Conservation (phyloP, 2,113 vertebrate species). For the Clarias gariepinus region DNA sequence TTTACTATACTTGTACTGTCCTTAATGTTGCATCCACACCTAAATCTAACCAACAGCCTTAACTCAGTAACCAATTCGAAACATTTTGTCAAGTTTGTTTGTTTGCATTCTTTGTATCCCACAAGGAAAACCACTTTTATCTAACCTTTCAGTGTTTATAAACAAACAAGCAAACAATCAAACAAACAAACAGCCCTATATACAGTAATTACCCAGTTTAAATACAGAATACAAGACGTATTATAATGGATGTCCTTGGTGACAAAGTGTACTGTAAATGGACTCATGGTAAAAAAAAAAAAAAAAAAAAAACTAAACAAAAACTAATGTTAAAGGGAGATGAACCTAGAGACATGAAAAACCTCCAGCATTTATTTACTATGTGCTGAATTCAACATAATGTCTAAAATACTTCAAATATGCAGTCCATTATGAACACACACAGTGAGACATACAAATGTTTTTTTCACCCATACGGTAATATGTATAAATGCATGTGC, state of each 20-base stretch:
- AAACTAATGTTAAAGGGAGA: neutral
- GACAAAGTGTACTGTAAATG: neutral
- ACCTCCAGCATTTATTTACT: slow-evolving; percentile 8
- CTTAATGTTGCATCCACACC: neutral
- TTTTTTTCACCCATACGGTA: neutral
- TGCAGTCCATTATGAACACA: neutral
- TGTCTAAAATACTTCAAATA: neutral
- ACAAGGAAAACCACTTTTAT: too few relatives aligned
- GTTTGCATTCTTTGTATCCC: neutral
- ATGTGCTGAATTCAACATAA: neutral
- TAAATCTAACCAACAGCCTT: neutral
- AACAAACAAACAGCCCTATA: neutral
- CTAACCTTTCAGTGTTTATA: too few relatives aligned
- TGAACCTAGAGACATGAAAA: neutral
- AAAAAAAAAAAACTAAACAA: neutral
- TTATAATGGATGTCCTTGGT: neutral
- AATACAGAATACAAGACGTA: neutral
- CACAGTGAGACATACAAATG: neutral
- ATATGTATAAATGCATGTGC: slow-evolving; percentile 15
- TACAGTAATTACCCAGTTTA: too few relatives aligned
- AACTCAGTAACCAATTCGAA: too few relatives aligned
- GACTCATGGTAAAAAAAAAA: too few relatives aligned
- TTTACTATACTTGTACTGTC: neutral
- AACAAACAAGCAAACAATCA: neutral
- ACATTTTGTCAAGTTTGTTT: too few relatives aligned